A percentile compares a stretch with the other conserved stretches of the same genome.
Conservation (phyloP, 1,140 invertebrate species). For the Periplaneta americana region DNA sequence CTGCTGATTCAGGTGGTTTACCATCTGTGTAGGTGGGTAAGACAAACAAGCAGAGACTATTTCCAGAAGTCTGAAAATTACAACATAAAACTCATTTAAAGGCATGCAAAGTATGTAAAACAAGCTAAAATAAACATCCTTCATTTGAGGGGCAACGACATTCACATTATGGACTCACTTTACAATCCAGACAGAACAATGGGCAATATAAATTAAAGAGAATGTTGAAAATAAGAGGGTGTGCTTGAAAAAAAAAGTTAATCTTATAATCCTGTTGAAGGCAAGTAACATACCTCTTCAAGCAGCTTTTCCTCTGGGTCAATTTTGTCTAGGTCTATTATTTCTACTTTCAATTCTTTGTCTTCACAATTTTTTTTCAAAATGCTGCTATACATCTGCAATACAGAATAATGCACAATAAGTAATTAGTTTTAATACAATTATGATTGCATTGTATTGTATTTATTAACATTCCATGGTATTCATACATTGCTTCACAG, state of each 20-base stretch:
- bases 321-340: slow-evolving; percentile 35
- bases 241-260: neutral
- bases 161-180: no score
- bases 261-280: neutral
- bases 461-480: no score
- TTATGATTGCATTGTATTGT: no score
- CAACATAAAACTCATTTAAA: neutral
- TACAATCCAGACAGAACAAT: no score
- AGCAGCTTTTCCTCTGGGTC: slow-evolving; percentile 39
- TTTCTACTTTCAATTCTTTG: slow-evolving; percentile 25
- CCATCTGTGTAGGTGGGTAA: slow-evolving; percentile 54
- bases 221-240: neutral
- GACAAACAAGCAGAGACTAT: slow-evolving; percentile 38
- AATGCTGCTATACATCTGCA: neutral
- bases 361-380: slow-evolving; percentile 22
- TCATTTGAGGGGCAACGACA: no score
- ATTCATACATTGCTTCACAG: no score
- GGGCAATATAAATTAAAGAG: neutral
- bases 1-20: slow-evolving; percentile 38
- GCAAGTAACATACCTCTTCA: slow-evolving; percentile 29
- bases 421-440: no score
- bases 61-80: slow-evolving; percentile 14
- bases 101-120: no score
- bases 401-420: neutral
- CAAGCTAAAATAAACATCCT: neutral